A percentile compares a stretch with the other conserved stretches of the same genome.
Evolutionary conservation across 2,113 vertebrate species (phyloP).

Genomic region (Pseudolaguvia tuberculata): DNA sequence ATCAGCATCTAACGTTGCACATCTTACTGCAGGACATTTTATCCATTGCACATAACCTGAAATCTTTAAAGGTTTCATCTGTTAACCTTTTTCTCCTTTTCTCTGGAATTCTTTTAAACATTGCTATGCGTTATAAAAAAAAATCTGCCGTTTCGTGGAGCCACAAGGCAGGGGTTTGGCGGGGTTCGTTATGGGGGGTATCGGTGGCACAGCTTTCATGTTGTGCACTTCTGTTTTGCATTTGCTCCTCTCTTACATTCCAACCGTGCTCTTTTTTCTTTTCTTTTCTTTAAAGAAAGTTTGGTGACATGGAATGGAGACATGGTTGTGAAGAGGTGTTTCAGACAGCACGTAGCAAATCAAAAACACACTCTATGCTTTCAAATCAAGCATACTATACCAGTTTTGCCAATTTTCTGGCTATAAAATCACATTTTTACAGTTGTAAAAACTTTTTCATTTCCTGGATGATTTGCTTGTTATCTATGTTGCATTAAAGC

Average conservation of each 20-base stretch:
- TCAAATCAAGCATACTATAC: neutral
- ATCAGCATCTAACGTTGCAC: too few relatives aligned
- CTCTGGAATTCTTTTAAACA: conserved; percentile 62
- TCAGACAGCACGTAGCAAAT: neutral
- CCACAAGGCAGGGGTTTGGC: conserved; percentile 43
- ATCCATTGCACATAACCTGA: too few relatives aligned
- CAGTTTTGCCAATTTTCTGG: neutral
- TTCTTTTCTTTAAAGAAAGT: conserved; percentile 27
- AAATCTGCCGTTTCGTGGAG: conserved; percentile 48
- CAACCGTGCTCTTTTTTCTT: conserved; percentile 23
- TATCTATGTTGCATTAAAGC: neutral
- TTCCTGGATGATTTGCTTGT: neutral
- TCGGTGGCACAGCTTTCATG: conserved; percentile 54
- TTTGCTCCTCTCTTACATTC: conserved; percentile 62
- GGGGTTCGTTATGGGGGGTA: neutral
- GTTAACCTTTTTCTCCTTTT: conserved; percentile 55
- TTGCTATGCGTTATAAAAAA: conserved; percentile 56
- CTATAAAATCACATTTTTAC: neutral
- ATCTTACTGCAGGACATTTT: too few relatives aligned
- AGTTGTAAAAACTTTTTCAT: neutral
- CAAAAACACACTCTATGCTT: neutral
- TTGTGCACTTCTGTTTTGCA: conserved; percentile 62
- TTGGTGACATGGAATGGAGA: conserved; percentile 28
- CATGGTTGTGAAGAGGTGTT: neutral
- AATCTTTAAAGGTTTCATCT: neutral